A percentile compares a stretch with the other conserved stretches of the same genome.
Conservation (phyloP, 1,140 invertebrate species). For the Megalonaias nervosa region DNA sequence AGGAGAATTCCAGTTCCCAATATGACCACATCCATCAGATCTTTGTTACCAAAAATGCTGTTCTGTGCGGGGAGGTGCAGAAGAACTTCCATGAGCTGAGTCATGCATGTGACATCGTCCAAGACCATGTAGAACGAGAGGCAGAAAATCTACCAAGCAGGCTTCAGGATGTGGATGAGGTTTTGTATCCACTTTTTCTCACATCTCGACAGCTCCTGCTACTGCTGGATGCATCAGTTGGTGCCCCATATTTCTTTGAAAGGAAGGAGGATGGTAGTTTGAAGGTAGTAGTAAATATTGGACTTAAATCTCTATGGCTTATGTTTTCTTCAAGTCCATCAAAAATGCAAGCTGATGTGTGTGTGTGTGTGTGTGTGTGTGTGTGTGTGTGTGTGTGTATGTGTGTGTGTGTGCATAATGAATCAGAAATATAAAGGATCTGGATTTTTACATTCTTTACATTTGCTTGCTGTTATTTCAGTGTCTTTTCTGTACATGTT, state of each 20-base stretch:
- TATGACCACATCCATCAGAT: conserved; percentile 9
- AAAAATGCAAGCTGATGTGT: no score
- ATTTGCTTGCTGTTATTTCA: no score
- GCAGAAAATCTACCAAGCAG: conserved; percentile 26
- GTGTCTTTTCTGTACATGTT: no score
- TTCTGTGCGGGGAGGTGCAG: conserved; percentile 62
- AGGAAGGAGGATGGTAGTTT: conserved; percentile 44
- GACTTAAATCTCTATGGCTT: no score
- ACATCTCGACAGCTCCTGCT: conserved; percentile 40
- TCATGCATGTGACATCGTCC: conserved; percentile 20
- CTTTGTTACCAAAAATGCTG: conserved; percentile 65
- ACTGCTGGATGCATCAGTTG: conserved; percentile 43
- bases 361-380: no score
- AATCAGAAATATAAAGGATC: no score
- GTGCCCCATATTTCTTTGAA: conserved; percentile 35
- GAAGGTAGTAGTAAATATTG: conserved; percentile 5
- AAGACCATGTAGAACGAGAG: conserved; percentile 20
- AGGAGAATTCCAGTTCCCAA: no score
- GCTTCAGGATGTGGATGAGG: conserved; percentile 17
- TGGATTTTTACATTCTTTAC: no score
- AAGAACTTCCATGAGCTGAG: conserved; percentile 59
- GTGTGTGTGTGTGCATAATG: no score
- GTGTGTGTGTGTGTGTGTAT: no score
- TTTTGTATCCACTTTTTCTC: conserved; percentile 44
- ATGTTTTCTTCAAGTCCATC: no score